Evolutionary conservation across 2,888 invertebrate genomes (phyloP).

Genomic region (Mesochorus sp.): DNA sequence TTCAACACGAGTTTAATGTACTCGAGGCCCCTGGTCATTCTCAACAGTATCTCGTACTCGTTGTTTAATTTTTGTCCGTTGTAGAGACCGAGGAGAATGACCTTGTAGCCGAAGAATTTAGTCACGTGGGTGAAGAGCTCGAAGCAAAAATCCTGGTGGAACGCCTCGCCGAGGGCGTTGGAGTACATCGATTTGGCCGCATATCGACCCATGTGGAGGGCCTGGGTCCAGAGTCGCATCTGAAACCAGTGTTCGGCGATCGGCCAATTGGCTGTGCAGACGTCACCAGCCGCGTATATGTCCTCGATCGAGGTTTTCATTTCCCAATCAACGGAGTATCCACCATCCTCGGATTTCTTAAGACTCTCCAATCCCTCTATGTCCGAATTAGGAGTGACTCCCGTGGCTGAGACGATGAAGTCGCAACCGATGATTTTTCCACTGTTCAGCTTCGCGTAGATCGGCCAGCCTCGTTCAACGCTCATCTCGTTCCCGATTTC

Average conservation of each 20-base stretch:
- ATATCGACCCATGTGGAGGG: constrained; percentile 97
- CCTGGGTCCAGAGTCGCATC: constrained; percentile 99
- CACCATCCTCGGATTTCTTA: constrained; percentile 87
- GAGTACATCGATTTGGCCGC: constrained; percentile 95
- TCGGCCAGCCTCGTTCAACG: too few relatives aligned
- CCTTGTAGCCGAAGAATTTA: constrained; percentile 95
- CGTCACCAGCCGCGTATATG: constrained; percentile 98
- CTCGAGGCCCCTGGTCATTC: constrained; percentile 91
- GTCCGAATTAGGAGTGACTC: constrained; percentile 89
- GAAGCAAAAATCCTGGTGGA: constrained; percentile 96
- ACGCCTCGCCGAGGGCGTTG: constrained; percentile 84
- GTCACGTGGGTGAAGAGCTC: constrained; percentile 99
- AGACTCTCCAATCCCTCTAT: constrained; percentile 84
- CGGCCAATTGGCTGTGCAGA: constrained; percentile 92
- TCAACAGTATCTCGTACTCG: constrained; percentile 92
- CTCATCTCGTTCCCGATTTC: constrained; percentile 82
- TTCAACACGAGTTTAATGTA: constrained; percentile 95
- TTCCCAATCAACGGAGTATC: constrained; percentile 91
- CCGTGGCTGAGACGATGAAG: constrained; percentile 97
- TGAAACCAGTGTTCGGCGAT: constrained; percentile 93
- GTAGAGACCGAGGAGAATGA: constrained; percentile 94
- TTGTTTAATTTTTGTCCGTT: constrained; percentile 94
- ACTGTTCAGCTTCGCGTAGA: constrained; percentile 89
- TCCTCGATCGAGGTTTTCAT: constrained; percentile 91
- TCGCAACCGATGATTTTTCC: constrained; percentile 90